These are phyloP conservation scores for Microplitis mediator DNA, from an alignment of 1,140 invertebrate species.

Conservation along the genomic window DNA sequence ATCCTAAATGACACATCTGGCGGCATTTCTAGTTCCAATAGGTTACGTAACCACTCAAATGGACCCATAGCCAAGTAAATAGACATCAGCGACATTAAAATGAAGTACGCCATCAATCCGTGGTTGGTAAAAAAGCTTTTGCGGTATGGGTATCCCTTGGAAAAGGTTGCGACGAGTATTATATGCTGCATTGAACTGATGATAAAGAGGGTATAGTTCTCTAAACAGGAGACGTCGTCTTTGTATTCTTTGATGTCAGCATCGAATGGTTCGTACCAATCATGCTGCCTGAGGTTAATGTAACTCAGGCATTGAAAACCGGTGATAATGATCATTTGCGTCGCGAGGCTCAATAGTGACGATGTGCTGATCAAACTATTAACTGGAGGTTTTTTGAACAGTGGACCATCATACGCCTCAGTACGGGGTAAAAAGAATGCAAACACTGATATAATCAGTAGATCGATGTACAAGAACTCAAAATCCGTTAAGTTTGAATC, in stretches of 20 bases:
- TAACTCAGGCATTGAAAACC: constrained; percentile 58
- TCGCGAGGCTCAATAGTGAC: constrained; percentile 66
- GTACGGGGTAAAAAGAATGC: constrained; percentile 80
- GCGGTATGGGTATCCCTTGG: constrained; percentile 82
- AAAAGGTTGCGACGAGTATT: constrained; percentile 86
- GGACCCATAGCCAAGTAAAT: constrained; percentile 63
- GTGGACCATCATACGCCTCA: constrained; percentile 65
- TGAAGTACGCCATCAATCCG: constrained; percentile 59
- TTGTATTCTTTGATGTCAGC: constrained; percentile 57
- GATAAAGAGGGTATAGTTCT: constrained; percentile 84
- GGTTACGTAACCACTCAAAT: constrained; percentile 47
- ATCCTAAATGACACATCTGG: constrained; percentile 53
- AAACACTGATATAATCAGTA: constrained; percentile 81
- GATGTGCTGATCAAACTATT: constrained; percentile 65
- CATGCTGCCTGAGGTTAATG: constrained; percentile 58
- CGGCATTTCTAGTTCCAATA: constrained; percentile 59
- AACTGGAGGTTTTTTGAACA: constrained; percentile 67
- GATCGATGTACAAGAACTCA: constrained; percentile 85
- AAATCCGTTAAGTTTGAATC: constrained; percentile 78
- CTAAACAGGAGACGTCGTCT: constrained; percentile 68
- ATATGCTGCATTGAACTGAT: constrained; percentile 90
- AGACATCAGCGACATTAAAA: constrained; percentile 60
- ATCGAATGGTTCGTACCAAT: constrained; percentile 66
- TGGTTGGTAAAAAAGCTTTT: constrained; percentile 71
- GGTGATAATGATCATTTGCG: constrained; percentile 62